Percentiles rank a stretch among this genome's conserved stretches.
Evolutionary conservation across 2,888 invertebrate species (phyloP).

Genomic region (Nycteola revayana): DNA sequence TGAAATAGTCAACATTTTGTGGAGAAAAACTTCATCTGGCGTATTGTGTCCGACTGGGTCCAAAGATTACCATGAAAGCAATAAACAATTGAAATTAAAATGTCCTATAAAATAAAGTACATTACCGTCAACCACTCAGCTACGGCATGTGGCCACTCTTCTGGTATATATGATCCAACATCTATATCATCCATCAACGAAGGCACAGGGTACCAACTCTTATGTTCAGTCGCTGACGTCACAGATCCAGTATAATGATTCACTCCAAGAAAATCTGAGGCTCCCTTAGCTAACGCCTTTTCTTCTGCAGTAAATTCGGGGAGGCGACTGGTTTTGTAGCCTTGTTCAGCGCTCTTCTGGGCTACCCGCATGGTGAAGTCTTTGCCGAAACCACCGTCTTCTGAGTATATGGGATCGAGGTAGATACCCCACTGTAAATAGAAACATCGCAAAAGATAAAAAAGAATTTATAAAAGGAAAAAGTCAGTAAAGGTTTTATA

Average conservation of each 20-base stretch:
- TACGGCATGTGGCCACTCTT: conserved; percentile 11
- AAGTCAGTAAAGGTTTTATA: no score
- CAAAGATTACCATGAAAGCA: no score
- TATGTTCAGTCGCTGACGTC: conserved; percentile 34
- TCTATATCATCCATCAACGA: conserved; percentile 15
- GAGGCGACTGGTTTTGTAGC: conserved; percentile 57
- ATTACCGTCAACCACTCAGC: conserved; percentile 12
- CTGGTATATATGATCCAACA: conserved; percentile 5
- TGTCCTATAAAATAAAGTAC: no score
- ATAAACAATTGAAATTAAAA: no score
- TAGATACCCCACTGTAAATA: conserved; percentile 63
- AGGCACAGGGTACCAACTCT: background rate
- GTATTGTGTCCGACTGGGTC: no score
- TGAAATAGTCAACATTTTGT: no score
- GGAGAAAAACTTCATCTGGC: no score
- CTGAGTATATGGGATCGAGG: conserved; percentile 71
- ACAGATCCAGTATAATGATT: conserved; percentile 84
- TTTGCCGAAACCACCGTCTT: conserved; percentile 77
- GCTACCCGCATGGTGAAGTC: conserved; percentile 66
- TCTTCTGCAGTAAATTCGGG: conserved; percentile 66
- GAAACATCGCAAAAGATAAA: no score
- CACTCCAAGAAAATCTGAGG: conserved; percentile 75
- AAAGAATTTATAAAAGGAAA: background rate
- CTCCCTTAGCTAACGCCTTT: conserved; percentile 45
- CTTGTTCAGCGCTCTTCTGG: conserved; percentile 60